Percentiles rank a stretch among this genome's conserved stretches.
These are phyloP conservation scores for Aporophyla nigra DNA, from an alignment of 2,888 invertebrate species.

Conservation along the genomic window DNA sequence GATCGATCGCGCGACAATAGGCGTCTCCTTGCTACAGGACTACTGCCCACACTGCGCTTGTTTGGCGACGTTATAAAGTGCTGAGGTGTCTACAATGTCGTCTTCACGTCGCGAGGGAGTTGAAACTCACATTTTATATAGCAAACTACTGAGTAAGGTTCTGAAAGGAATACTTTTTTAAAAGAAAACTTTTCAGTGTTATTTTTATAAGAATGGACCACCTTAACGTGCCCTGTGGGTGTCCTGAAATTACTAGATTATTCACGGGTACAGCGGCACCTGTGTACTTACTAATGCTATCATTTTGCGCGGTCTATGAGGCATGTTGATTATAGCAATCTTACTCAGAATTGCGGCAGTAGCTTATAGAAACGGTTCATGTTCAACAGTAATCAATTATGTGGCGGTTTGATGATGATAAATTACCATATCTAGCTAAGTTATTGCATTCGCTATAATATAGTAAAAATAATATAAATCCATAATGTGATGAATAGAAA, in stretches of 20 bases:
- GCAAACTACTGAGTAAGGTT: slow-evolving; percentile 32
- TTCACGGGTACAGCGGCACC: slow-evolving; percentile 44
- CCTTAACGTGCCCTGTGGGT: slow-evolving; percentile 52
- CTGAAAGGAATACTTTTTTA: slow-evolving; percentile 44
- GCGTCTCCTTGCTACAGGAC: slow-evolving; percentile 60
- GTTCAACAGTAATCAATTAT: slow-evolving; percentile 57
- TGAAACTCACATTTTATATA: slow-evolving; percentile 42
- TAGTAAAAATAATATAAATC: slow-evolving; percentile 11
- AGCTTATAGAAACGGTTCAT: slow-evolving; percentile 41
- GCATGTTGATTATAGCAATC: slow-evolving; percentile 56
- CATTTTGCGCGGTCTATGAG: slow-evolving; percentile 16
- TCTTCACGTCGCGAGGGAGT: slow-evolving; percentile 37
- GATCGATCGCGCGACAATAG: slow-evolving; percentile 72
- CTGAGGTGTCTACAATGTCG: slow-evolving; percentile 56
- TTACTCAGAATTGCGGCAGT: slow-evolving; percentile 41
- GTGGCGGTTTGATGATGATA: slow-evolving; percentile 54
- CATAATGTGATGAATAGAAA: slow-evolving; percentile 31
- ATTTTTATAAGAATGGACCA: slow-evolving; percentile 42
- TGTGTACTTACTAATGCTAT: slow-evolving; percentile 50
- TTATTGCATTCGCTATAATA: slow-evolving; percentile 40
- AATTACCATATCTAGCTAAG: slow-evolving; percentile 52
- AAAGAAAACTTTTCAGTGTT: slow-evolving; percentile 45
- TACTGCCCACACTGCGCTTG: slow-evolving; percentile 62
- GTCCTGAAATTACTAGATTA: slow-evolving; percentile 58
- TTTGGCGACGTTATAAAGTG: slow-evolving; percentile 57